Evolutionary conservation across 2,113 vertebrate species (phyloP).

Genomic region (Gallinago media): DNA sequence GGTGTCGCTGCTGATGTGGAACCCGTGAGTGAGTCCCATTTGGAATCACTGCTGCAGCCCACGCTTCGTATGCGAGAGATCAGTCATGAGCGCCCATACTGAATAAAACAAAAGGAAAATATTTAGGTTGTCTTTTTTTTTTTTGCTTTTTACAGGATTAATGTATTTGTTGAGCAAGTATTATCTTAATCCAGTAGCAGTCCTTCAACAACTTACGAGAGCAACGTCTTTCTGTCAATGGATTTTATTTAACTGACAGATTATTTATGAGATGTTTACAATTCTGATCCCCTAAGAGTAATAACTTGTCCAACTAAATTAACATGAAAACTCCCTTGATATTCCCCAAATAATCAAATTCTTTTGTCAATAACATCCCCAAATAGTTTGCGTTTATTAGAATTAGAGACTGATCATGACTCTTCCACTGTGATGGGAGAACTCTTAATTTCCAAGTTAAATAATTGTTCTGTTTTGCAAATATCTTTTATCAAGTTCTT

Average conservation of each 20-base stretch:
- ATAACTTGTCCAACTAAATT: background rate
- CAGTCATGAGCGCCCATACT: background rate
- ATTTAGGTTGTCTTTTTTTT: background rate
- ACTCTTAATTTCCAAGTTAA: background rate
- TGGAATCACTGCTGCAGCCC: background rate
- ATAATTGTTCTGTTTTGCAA: background rate
- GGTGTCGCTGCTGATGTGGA: background rate
- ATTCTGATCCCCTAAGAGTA: background rate
- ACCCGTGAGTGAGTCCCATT: background rate
- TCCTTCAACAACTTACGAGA: background rate
- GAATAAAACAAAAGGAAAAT: background rate
- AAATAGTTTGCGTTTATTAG: background rate
- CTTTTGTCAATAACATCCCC: background rate
- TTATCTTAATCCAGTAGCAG: background rate
- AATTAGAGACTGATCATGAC: background rate
- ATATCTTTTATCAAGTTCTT: background rate
- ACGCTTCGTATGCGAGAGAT: background rate
- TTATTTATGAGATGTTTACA: background rate
- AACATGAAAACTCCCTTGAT: background rate
- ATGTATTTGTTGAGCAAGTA: background rate
- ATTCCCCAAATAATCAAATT: background rate
- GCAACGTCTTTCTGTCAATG: background rate
- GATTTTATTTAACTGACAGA: background rate
- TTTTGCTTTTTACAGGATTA: background rate
- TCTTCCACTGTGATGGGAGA: rapidly evolving